These are phyloP conservation scores for Alfaro cultratus DNA, from an alignment of 2,797 vertebrate species.

Conservation along the genomic window DNA sequence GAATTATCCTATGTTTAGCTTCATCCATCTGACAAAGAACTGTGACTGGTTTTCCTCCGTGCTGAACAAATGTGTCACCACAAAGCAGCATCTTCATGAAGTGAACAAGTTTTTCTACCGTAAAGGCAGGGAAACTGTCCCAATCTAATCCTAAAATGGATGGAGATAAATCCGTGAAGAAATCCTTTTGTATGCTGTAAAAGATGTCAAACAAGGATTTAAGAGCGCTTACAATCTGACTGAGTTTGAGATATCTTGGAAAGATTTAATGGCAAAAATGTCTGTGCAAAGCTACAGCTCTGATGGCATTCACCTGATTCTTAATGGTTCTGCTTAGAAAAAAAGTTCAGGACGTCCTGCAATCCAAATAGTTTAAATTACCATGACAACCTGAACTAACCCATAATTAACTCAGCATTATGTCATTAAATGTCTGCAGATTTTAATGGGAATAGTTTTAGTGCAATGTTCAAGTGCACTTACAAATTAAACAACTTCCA, in stretches of 20 bases:
- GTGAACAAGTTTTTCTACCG: background rate
- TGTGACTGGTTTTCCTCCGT: background rate
- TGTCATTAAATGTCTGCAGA: slow-evolving; percentile 51
- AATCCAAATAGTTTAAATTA: slow-evolving; percentile 25
- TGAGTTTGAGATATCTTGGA: background rate
- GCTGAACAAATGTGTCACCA: background rate
- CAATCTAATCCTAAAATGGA: background rate
- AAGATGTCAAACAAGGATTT: background rate
- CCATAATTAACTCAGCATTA: slow-evolving; percentile 51
- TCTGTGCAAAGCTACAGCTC: slow-evolving; percentile 7
- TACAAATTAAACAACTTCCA: slow-evolving; percentile 34
- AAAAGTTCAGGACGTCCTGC: slow-evolving; percentile 28
- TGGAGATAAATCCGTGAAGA: background rate
- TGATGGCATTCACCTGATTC: background rate
- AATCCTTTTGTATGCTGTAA: background rate
- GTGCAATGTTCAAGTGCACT: slow-evolving; percentile 48
- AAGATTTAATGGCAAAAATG: background rate
- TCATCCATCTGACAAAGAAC: background rate
- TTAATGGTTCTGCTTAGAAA: slow-evolving; percentile 4
- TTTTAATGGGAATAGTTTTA: slow-evolving; percentile 42
- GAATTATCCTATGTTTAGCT: background rate
- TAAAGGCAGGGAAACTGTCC: background rate
- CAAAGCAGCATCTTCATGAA: background rate
- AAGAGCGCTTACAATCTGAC: background rate
- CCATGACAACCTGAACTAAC: slow-evolving; percentile 20